Percentiles rank a stretch among this genome's conserved stretches.
phyloP scores from a whole-genome alignment of 2,888 invertebrate species.

The Aporophyla lueneburgensis region DNA sequence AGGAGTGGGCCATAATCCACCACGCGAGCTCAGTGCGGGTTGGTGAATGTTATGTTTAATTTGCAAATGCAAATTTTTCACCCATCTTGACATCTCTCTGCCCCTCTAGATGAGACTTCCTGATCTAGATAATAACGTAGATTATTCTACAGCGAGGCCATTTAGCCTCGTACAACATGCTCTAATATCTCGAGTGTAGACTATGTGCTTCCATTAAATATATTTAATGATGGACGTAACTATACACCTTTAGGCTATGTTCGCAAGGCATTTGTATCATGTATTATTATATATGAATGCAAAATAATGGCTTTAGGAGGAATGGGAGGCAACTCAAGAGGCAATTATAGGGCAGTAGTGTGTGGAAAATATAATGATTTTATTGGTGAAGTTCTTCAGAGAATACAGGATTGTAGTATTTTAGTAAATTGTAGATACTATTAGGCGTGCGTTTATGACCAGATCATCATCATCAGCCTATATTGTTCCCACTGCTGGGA shows the following conservation, averaged over 20 bases:
- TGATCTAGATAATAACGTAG: conserved; percentile 47
- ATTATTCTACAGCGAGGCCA: conserved; percentile 24
- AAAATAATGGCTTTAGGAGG: not conserved
- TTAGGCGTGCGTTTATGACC: not conserved
- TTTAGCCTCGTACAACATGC: conserved; percentile 49
- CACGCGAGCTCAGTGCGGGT: too few relatives aligned
- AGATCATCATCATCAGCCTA: too few relatives aligned
- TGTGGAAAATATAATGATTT: too few relatives aligned
- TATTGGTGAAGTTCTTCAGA: not conserved
- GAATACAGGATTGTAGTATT: not conserved
- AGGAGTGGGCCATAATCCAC: too few relatives aligned
- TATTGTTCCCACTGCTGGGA: too few relatives aligned
- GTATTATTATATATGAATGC: not conserved
- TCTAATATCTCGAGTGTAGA: conserved; percentile 21
- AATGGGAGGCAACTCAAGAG: not conserved
- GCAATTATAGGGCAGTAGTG: too few relatives aligned
- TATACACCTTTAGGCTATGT: conserved; percentile 12
- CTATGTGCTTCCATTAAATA: conserved; percentile 31
- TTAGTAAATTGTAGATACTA: too few relatives aligned
- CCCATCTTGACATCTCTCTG: too few relatives aligned
- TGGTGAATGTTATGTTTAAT: too few relatives aligned
- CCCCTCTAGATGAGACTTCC: too few relatives aligned
- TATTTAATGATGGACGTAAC: conserved; percentile 38
- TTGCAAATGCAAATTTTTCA: too few relatives aligned
- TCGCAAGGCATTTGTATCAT: not conserved